Evolutionary conservation across 2,888 invertebrate species (phyloP), one percentile per base, ranked within the genome.

Genomic region (Synergus laeviventris): DNA sequence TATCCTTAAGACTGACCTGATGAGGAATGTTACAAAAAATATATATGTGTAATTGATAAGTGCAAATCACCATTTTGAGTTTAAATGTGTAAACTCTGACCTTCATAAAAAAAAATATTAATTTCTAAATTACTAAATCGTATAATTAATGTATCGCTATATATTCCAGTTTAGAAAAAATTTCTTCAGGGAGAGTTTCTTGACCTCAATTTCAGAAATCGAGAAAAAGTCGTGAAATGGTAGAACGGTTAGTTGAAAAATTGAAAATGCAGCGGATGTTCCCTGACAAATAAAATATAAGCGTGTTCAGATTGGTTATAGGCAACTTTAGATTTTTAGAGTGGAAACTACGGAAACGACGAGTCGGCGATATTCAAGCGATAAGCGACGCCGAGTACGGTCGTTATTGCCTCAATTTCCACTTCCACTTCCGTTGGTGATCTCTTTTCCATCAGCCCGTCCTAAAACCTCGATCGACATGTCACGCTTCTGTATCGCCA

Each of bases 321-420:
- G 70, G 70, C n/a, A 70, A 49, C 49, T 70, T 70, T 70, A 31
- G 81, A 84, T 79, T 81, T 70, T 70, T 70, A 70, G 80, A 84
- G 80, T 81, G 78, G 76, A 81, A 83, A 82, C 78, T 79, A 80
- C 90, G 90, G 90, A 90, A 90, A 88, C 86, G 87, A 87, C 87
- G 84, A 86, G 86, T 85, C 85, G 85, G 84, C 86, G 89, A 89
- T 89, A 88, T 87, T 87, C 86, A 88, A 87, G 87, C 89, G 88
- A 89, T 88, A 85, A 86, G 84, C 84, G 83, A 80, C 84, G 83
- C 82, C 85, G 88, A 86, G 88, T 87, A 86, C 86, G 87, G 87
- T 87, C 87, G 89, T 89, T 88, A 89, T 89, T 89, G 86, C 89
- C 88, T 88, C 89, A 88, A 89, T 90, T 90, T 89, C 89, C 89